Evolutionary conservation across 2,113 vertebrate species (phyloP).

Genomic region (Indicator indicator): DNA sequence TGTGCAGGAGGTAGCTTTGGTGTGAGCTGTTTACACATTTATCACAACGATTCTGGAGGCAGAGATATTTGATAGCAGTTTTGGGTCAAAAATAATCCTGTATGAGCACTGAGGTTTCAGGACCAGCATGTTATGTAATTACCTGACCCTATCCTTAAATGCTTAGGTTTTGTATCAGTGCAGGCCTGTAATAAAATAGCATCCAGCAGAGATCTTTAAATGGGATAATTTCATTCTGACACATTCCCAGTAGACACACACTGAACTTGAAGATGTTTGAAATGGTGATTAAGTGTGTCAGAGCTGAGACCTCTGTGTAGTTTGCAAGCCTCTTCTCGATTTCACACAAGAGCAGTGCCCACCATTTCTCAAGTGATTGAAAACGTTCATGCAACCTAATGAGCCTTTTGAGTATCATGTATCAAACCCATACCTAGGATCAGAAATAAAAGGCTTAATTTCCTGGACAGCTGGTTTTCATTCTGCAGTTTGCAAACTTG

Average conservation of each 20-base stretch:
- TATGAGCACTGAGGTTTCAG: background rate
- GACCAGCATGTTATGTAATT: background rate
- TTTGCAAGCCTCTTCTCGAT: background rate
- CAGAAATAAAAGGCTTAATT: slow-evolving; percentile 18
- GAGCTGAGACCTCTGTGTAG: background rate
- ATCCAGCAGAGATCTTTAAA: background rate
- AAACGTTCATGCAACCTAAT: background rate
- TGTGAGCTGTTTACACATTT: background rate
- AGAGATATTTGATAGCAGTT: background rate
- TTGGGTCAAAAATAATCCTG: background rate
- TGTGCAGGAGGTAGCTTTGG: background rate
- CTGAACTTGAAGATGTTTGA: background rate
- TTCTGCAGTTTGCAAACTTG: background rate
- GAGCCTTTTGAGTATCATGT: background rate
- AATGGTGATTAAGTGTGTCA: background rate
- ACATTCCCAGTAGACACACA: background rate
- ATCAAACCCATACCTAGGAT: background rate
- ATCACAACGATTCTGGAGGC: background rate
- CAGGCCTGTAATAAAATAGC: background rate
- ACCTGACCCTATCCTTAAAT: background rate
- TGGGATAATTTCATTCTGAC: background rate
- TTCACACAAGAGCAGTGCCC: background rate
- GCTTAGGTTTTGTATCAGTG: background rate
- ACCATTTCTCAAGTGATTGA: background rate
- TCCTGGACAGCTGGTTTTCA: slow-evolving; percentile 26